Percentiles rank a stretch among this genome's conserved stretches.
phyloP scores from a whole-genome alignment of 2,797 vertebrate genomes.

The Neopelma chrysocephalum region DNA sequence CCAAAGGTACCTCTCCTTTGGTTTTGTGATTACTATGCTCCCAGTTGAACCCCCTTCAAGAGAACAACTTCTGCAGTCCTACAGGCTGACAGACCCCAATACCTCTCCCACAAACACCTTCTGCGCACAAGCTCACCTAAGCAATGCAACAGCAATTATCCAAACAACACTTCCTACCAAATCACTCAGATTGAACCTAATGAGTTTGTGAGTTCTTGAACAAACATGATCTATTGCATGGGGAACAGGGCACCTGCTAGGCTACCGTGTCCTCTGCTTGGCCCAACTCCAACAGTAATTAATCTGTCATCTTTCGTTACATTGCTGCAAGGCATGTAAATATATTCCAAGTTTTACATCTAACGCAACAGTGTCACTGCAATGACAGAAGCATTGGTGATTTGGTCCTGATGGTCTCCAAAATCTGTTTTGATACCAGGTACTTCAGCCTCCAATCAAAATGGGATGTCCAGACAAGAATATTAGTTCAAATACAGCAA shows the following conservation, averaged over 20 bases:
- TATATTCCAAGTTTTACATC: constrained; percentile 13
- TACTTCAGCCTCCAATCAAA: neutral
- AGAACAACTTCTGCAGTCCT: neutral
- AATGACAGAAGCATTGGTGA: neutral
- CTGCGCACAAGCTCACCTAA: neutral
- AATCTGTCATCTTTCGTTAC: constrained; percentile 67
- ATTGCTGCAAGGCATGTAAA: constrained; percentile 12
- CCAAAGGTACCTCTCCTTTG: neutral
- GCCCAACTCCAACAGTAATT: constrained; percentile 62
- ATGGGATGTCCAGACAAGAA: neutral
- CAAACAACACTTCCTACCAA: neutral
- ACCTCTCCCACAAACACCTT: neutral
- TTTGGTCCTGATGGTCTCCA: neutral
- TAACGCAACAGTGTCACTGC: neutral
- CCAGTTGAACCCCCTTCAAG: neutral
- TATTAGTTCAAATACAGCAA: neutral
- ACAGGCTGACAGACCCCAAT: neutral
- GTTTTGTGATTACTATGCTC: neutral
- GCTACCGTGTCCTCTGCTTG: constrained; percentile 33
- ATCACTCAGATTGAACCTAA: constrained; percentile 40
- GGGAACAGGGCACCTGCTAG: constrained; percentile 21
- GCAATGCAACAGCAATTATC: neutral
- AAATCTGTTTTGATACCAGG: neutral
- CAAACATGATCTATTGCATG: constrained; percentile 26
- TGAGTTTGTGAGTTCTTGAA: constrained; percentile 60